Percentiles rank a stretch among this genome's conserved stretches.
Evolutionary conservation across 2,797 vertebrate genomes (phyloP).

Genomic region (Furcifer pardalis): DNA sequence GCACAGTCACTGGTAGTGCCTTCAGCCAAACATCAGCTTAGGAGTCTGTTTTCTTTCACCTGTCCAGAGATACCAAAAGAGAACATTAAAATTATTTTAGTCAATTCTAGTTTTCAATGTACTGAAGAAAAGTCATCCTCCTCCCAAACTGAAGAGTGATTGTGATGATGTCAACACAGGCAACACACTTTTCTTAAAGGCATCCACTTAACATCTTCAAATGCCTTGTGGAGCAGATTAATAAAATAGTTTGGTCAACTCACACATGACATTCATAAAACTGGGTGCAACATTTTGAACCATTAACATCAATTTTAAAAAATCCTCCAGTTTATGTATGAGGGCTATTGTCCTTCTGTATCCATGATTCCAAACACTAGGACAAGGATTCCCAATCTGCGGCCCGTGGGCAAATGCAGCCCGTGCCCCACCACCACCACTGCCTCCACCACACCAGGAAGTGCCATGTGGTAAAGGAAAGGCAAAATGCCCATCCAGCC

Average conservation of each 20-base stretch:
- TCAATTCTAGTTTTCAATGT: background rate
- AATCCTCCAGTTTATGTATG: too few relatives aligned
- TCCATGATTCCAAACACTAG: too few relatives aligned
- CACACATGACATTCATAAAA: background rate
- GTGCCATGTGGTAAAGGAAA: too few relatives aligned
- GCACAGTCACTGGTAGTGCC: background rate
- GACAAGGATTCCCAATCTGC: too few relatives aligned
- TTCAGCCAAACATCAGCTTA: background rate
- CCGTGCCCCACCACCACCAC: too few relatives aligned
- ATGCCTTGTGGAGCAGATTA: background rate
- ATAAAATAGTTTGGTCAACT: background rate
- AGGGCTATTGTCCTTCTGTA: too few relatives aligned
- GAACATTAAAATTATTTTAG: background rate
- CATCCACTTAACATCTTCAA: background rate
- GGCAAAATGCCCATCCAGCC: too few relatives aligned
- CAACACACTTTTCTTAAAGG: background rate
- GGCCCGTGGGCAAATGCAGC: too few relatives aligned
- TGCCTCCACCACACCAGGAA: too few relatives aligned
- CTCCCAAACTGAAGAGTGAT: background rate
- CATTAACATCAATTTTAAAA: constrained; percentile 4
- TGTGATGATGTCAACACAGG: background rate
- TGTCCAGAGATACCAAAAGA: background rate
- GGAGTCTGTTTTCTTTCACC: background rate
- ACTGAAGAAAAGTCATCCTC: background rate
- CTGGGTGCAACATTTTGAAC: background rate